Evolutionary conservation across 2,888 invertebrate genomes (phyloP).

Genomic region (Bimastos eiseni): DNA sequence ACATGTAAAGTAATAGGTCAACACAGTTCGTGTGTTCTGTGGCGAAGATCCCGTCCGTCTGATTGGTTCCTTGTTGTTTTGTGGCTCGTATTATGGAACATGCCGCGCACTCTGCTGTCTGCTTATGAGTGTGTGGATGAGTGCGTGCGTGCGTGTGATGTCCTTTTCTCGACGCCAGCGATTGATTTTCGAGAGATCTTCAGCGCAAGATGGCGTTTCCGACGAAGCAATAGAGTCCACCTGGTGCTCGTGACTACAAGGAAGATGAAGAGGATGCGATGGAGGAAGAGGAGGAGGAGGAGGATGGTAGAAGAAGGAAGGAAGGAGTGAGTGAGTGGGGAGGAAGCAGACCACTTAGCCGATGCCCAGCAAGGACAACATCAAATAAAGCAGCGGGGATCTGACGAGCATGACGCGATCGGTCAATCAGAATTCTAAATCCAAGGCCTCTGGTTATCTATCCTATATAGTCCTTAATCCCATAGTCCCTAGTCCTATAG

Average conservation of each 20-base stretch:
- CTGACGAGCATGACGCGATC: not conserved
- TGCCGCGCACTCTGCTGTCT: not conserved
- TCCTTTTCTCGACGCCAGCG: not conserved
- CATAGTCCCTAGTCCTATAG: no score
- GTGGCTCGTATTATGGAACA: not conserved
- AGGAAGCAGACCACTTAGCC: not conserved
- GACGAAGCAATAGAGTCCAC: not conserved
- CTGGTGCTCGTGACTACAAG: not conserved
- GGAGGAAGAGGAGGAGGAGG: not conserved
- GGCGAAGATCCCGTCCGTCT: no score
- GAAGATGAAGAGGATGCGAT: not conserved
- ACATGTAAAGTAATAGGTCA: not conserved
- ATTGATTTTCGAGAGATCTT: not conserved
- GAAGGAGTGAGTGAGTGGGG: not conserved
- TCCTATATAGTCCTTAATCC: not conserved
- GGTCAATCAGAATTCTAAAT: not conserved
- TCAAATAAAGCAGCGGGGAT: not conserved
- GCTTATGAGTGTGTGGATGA: not conserved
- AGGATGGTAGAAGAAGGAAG: not conserved
- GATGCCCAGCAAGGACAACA: not conserved
- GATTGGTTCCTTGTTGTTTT: no score
- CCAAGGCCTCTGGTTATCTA: not conserved
- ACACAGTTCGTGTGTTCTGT: not conserved
- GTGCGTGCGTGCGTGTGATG: not conserved
- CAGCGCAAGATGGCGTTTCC: not conserved